These are phyloP conservation scores for Malacoctenus gilli DNA, from an alignment of 2,797 vertebrate genomes.

Conservation along the genomic window DNA sequence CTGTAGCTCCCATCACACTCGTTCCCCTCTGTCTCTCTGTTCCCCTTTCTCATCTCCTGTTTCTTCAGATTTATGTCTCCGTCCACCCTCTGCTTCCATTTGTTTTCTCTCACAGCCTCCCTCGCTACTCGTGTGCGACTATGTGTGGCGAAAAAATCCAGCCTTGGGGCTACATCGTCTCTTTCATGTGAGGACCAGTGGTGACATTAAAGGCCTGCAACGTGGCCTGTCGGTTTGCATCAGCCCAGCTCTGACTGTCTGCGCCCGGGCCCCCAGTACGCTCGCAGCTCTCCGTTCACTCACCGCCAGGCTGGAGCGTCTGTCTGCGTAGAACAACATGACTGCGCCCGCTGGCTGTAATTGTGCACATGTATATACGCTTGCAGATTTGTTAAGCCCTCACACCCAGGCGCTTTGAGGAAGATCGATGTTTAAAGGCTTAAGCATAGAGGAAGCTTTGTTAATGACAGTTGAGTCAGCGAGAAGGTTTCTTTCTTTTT, in stretches of 20 bases:
- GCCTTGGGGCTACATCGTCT: constrained; percentile 70
- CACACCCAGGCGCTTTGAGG: constrained; percentile 39
- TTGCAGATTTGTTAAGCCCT: constrained; percentile 45
- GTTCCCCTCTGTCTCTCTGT: constrained; percentile 21
- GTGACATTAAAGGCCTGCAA: constrained; percentile 79
- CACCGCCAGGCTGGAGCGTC: constrained; percentile 37
- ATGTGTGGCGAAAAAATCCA: constrained; percentile 57
- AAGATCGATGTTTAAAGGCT: constrained; percentile 60
- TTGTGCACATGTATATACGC: constrained; percentile 47
- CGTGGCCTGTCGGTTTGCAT: constrained; percentile 76
- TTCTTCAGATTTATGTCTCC: constrained; percentile 24
- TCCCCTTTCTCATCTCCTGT: constrained; percentile 28
- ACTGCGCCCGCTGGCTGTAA: constrained; percentile 36
- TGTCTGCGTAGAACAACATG: constrained; percentile 42
- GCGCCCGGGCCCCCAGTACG: constrained; percentile 27
- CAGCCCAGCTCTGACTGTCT: constrained; percentile 63
- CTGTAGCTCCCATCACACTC: constrained; percentile 15
- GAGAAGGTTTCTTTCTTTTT: constrained; percentile 14
- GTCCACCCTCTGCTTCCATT: constrained; percentile 31
- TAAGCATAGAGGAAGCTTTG: constrained; percentile 36
- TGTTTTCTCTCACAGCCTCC: constrained; percentile 34
- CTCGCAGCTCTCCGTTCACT: constrained; percentile 33
- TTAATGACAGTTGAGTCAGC: constrained; percentile 54
- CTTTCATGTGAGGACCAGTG: constrained; percentile 77
- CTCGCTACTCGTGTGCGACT: constrained; percentile 30